phyloP scores from a whole-genome alignment of 1,140 invertebrate species.

The Pinna nobilis region DNA sequence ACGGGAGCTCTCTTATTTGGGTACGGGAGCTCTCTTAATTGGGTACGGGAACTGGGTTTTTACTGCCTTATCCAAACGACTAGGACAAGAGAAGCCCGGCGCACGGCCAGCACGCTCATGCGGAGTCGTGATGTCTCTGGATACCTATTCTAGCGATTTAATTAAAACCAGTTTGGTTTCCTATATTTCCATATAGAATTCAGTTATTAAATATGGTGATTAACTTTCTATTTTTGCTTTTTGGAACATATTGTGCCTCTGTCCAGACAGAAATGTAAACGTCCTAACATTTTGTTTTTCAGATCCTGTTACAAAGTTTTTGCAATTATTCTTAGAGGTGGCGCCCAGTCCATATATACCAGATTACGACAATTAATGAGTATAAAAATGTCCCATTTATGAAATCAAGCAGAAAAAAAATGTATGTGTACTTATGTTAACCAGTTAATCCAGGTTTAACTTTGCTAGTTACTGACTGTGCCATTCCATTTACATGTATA shows the following conservation, averaged over 20 bases:
- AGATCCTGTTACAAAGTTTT: slow-evolving; percentile 56
- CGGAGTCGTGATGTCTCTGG: no score
- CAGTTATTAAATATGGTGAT: no score
- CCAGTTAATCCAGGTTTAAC: no score
- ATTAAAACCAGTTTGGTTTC: not conserved
- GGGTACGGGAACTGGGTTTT: not conserved
- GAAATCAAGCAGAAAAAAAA: no score
- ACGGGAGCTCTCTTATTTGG: not conserved
- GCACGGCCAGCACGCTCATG: no score
- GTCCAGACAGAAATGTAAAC: not conserved
- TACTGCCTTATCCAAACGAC: no score
- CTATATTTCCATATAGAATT: not conserved
- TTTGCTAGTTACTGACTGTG: no score
- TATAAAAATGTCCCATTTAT: no score
- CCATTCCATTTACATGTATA: no score
- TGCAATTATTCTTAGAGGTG: slow-evolving; percentile 87
- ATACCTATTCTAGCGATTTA: not conserved
- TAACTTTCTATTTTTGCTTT: not conserved
- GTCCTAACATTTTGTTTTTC: slow-evolving; percentile 40
- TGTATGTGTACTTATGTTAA: no score
- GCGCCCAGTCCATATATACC: slow-evolving; percentile 81
- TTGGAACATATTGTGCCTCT: not conserved
- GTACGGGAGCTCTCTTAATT: not conserved
- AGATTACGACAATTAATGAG: slow-evolving; percentile 41
- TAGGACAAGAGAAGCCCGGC: no score